These are phyloP conservation scores for Andrena minutula DNA, from an alignment of 2,888 invertebrate species.

Conservation along the genomic window DNA sequence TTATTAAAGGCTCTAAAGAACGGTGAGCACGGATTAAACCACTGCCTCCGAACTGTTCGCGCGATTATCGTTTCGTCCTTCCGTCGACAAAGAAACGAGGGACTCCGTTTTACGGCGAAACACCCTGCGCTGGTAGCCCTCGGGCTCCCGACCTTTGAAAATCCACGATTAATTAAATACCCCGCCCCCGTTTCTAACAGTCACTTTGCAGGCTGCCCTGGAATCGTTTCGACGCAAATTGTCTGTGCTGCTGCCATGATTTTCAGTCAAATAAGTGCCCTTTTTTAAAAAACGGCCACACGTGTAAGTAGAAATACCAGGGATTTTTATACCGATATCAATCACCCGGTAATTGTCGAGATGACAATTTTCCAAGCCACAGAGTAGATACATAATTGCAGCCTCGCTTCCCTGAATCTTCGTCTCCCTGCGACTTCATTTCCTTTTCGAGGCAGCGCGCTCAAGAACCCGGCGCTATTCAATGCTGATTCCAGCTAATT, in stretches of 20 bases:
- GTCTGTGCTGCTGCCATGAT: neutral
- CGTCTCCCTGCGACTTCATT: conserved; percentile 18
- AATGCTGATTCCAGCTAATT: conserved; percentile 61
- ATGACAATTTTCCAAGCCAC: neutral
- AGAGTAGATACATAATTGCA: conserved; percentile 12
- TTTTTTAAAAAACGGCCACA: neutral
- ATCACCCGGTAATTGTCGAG: neutral
- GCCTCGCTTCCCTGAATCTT: conserved; percentile 9
- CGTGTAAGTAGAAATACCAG: neutral
- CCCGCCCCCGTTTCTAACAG: neutral
- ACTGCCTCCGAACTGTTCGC: conserved; percentile 63
- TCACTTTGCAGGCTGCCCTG: neutral
- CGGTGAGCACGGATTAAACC: conserved; percentile 60
- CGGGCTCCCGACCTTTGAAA: conserved; percentile 23
- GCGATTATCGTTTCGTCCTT: conserved; percentile 66
- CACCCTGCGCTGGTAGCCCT: conserved; percentile 5
- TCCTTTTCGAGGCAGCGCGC: conserved; percentile 25
- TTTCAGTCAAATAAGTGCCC: neutral
- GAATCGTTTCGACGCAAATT: neutral
- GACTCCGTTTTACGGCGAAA: conserved; percentile 50
- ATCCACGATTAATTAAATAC: conserved; percentile 54
- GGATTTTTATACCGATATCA: neutral
- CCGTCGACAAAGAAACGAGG: conserved; percentile 50
- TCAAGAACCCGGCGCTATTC: conserved; percentile 39
- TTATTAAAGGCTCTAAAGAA: conserved; percentile 73